phyloP scores from a whole-genome alignment of 2,888 invertebrate genomes.

The Anagyrus pseudococci region DNA sequence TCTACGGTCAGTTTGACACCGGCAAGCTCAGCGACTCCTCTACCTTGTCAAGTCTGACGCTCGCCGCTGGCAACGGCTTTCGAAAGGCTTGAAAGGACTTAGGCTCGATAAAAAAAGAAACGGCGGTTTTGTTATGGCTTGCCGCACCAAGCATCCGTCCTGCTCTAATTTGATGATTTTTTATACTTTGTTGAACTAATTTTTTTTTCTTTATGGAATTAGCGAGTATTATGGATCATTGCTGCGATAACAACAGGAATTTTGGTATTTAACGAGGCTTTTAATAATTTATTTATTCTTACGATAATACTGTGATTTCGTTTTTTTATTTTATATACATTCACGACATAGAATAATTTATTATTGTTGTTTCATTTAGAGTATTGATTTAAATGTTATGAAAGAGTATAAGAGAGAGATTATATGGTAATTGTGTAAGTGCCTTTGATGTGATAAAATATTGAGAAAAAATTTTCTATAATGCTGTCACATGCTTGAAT shows the following conservation, averaged over 20 bases:
- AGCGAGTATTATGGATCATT: too few relatives aligned
- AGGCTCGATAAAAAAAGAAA: not conserved
- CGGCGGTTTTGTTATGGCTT: not conserved
- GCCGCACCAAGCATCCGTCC: too few relatives aligned
- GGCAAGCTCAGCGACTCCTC: not conserved
- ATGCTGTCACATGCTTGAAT: not conserved
- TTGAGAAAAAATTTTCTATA: not conserved
- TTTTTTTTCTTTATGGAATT: not conserved
- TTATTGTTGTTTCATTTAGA: not conserved
- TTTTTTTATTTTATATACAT: not conserved
- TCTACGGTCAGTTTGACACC: conserved; percentile 27
- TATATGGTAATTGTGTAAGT: conserved; percentile 11
- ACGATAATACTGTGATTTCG: conserved; percentile 1
- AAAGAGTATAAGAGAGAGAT: conserved; percentile 3
- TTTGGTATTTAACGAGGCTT: too few relatives aligned
- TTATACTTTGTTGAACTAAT: not conserved
- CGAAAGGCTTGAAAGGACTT: not conserved
- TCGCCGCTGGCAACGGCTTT: too few relatives aligned
- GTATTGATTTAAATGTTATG: not conserved
- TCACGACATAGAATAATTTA: not conserved
- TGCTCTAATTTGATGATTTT: not conserved
- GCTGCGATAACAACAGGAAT: not conserved
- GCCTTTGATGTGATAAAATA: conserved; percentile 14
- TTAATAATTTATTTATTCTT: not conserved
- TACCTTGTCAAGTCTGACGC: conserved; percentile 26